Base-by-base conservation (phyloP, 2,888 invertebrate species). In the Schrankia costaestrigalis region DNA sequence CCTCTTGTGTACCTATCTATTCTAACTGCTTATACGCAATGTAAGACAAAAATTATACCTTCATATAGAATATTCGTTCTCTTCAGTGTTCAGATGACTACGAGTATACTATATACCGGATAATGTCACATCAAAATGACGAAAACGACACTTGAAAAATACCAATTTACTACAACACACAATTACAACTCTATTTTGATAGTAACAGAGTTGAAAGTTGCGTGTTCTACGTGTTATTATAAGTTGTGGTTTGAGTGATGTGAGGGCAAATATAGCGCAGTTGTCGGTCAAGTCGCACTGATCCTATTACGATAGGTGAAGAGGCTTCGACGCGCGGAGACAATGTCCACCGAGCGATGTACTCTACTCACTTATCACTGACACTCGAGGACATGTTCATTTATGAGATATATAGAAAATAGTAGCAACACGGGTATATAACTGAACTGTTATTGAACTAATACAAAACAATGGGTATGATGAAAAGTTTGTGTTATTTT, bases 71-170 rank as follows among this genome's bases (percentile, higher is more conserved):
- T n/a, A n/a, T n/a, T n/a, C n/a, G n/a, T n/a, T n/a, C n/a, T n/a
- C n/a, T n/a, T n/a, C n/a, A n/a, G n/a, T 55, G 59, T 64, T 53
- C 45, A 46, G 43, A 57, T 56, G 64, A 56, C 62, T 52, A 31
- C 48, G 58, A 53, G 54, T 56, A 48, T 48, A 52, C 55, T 50
- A 56, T 55, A 63, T 46, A 51, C 44, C 44, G 51, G 57, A 60
- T 65, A 63, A 59, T 60, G 51, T 50, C 55, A 45, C 56, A 55
- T 45, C 56, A 60, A 60, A 57, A 58, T 64, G 60, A 64, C 50
- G 48, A 58, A 58, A 58, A 54, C 53, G 56, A 53, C 56, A 56
- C 58, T 57, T 47, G 24, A 39, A 25, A 36, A 25, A 23, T 14
- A 19, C 43, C 26, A 37, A 11, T 10, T 9, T 17, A 32, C 25